These are phyloP conservation scores for Sycophila sp. DNA, from an alignment of 1,140 invertebrate genomes.

Conservation along the genomic window DNA sequence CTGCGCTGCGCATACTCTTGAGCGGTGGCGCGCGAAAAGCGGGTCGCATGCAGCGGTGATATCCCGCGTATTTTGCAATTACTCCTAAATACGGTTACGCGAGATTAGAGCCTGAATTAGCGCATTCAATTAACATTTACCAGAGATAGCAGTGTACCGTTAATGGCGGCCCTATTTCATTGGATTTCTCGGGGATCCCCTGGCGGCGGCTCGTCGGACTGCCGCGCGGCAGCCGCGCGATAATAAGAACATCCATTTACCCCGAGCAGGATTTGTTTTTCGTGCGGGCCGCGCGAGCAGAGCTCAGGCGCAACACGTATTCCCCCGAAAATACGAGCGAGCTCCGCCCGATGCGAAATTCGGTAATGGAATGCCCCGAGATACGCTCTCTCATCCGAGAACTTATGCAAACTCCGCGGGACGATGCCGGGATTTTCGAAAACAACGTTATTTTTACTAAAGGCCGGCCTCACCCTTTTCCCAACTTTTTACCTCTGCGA, in stretches of 20 bases:
- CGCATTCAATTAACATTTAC: conserved; percentile 63
- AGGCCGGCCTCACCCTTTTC: too few species aligned
- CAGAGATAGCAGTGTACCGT: conserved; percentile 42
- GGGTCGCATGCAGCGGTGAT: conserved; percentile 32
- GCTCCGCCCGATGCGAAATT: neutral
- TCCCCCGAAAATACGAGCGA: conserved; percentile 7
- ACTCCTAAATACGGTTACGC: conserved; percentile 57
- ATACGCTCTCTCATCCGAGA: neutral
- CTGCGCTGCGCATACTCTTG: conserved; percentile 33
- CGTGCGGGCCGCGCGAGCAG: neutral
- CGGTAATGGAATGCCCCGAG: conserved; percentile 13
- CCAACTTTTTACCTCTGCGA: neutral
- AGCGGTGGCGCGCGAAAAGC: neutral
- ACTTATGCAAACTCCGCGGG: neutral
- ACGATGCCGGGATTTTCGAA: too few species aligned
- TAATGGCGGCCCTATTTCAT: conserved; percentile 54
- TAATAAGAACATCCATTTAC: conserved; percentile 37
- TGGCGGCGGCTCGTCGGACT: neutral
- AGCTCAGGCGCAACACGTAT: neutral
- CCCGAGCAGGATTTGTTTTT: conserved; percentile 33
- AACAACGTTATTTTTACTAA: neutral
- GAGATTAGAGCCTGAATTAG: conserved; percentile 60
- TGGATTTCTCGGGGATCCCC: conserved; percentile 48
- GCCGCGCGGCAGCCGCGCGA: conserved; percentile 12
- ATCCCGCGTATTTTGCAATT: conserved; percentile 57